A percentile compares a stretch with the other conserved stretches of the same genome.
Conservation (phyloP, 2,113 vertebrate genomes). For the Bos javanicus region DNA sequence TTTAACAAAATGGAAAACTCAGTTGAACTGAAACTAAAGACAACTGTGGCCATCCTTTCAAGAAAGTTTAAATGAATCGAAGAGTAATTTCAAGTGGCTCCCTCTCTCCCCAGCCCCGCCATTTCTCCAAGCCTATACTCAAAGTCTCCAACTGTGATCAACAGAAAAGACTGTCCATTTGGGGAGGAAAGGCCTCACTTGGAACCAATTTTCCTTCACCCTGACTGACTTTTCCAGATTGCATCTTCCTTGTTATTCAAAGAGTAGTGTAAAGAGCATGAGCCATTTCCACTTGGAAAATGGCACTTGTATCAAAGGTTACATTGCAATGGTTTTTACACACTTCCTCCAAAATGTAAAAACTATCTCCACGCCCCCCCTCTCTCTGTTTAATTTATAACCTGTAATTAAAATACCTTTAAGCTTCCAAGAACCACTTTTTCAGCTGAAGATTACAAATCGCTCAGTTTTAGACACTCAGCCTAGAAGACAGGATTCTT, state of each 20-base stretch:
- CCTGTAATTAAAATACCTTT: slow-evolving; percentile 14
- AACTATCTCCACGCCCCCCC: not conserved
- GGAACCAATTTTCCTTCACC: slow-evolving; percentile 54
- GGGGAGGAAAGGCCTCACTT: slow-evolving; percentile 40
- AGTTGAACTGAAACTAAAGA: not conserved
- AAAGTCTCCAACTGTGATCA: slow-evolving; percentile 30
- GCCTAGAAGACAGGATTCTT: slow-evolving; percentile 55
- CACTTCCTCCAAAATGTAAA: slow-evolving; percentile 53
- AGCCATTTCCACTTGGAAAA: slow-evolving; percentile 76
- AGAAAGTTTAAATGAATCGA: slow-evolving; percentile 28
- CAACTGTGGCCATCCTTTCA: not conserved
- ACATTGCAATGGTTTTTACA: slow-evolving; percentile 63
- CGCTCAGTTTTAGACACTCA: slow-evolving; percentile 68
- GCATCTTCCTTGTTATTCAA: slow-evolving; percentile 57
- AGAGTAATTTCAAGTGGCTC: not conserved
- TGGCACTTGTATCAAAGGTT: slow-evolving; percentile 74
- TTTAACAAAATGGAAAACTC: slow-evolving; percentile 7
- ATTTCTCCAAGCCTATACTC: slow-evolving; percentile 35
- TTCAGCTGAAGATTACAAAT: slow-evolving; percentile 61
- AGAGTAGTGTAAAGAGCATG: slow-evolving; percentile 60
- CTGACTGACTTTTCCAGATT: slow-evolving; percentile 50
- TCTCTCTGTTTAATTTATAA: slow-evolving; percentile 45
- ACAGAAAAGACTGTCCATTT: slow-evolving; percentile 46
- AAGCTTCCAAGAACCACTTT: slow-evolving; percentile 44
- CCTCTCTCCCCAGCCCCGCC: not conserved